phyloP scores from a whole-genome alignment of 2,113 vertebrate genomes.

The Pseudorectes ferrugineus region DNA sequence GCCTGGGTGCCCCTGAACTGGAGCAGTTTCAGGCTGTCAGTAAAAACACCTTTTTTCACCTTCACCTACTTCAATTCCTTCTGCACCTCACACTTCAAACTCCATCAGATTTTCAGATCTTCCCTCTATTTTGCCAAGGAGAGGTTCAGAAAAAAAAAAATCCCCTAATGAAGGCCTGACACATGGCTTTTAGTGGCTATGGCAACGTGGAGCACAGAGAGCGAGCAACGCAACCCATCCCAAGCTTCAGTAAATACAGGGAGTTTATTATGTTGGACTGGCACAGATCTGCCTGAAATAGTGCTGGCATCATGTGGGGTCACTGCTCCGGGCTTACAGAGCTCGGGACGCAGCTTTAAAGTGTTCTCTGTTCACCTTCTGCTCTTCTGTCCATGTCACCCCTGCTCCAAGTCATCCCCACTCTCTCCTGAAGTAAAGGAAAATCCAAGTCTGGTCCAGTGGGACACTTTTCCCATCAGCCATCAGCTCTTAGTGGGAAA shows the following conservation, averaged over 20 bases:
- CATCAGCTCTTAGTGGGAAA: neutral
- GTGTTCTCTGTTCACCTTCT: neutral
- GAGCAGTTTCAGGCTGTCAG: neutral
- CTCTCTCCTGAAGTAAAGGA: neutral
- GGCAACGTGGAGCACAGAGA: neutral
- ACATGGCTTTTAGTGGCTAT: neutral
- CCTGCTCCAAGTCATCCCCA: neutral
- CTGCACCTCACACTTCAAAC: neutral
- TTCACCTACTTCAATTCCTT: neutral
- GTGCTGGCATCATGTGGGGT: neutral
- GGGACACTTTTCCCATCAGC: neutral
- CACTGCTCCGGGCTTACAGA: neutral
- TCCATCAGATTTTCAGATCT: neutral
- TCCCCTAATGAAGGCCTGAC: neutral
- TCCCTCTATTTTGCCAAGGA: neutral
- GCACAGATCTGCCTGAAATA: neutral
- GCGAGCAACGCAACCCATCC: neutral
- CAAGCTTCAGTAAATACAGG: neutral
- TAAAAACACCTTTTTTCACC: neutral
- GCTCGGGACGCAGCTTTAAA: neutral
- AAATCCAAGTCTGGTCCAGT: neutral
- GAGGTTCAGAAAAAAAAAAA: neutral
- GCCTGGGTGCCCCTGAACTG: neutral
- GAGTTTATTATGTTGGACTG: neutral
- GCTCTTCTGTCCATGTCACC: neutral